Conservation (phyloP, 1,140 invertebrate species). For the Latrodectus geometricus region DNA sequence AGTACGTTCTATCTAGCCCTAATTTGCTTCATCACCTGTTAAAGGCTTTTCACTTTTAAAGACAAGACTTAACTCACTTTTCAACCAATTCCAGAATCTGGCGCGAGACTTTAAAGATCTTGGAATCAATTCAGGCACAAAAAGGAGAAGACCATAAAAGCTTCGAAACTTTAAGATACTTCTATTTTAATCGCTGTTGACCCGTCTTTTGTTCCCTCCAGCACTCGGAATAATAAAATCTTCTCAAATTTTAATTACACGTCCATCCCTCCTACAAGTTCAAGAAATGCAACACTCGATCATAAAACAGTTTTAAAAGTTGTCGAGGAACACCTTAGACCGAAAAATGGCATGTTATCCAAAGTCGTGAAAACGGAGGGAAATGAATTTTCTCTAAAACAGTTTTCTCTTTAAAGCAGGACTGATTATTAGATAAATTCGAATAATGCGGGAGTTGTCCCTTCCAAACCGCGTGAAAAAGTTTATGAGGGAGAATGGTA, state of each 20-base stretch:
- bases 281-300: slow-evolving; percentile 22
- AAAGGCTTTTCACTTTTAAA: background rate
- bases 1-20: too few species aligned
- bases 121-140: background rate
- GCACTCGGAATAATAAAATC: slow-evolving; percentile 10
- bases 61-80: background rate
- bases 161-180: slow-evolving; percentile 12
- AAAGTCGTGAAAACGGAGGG: background rate
- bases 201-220: slow-evolving; percentile 1
- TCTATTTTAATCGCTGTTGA: slow-evolving; percentile 14
- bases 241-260: slow-evolving; percentile 15
- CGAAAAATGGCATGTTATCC: background rate
- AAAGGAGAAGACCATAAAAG: slow-evolving; percentile 16
- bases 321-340: background rate
- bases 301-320: slow-evolving; percentile 21
- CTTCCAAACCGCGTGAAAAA: too few species aligned
- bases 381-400: background rate
- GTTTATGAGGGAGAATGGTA: too few species aligned
- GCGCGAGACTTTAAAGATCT: background rate
- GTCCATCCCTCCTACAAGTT: slow-evolving; percentile 9
- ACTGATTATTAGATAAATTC: too few species aligned
- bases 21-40: too few species aligned
- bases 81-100: background rate
- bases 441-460: too few species aligned
- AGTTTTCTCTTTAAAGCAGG: too few species aligned